Base-by-base conservation (phyloP, 2,113 vertebrate species). In the Etia nguti region DNA sequence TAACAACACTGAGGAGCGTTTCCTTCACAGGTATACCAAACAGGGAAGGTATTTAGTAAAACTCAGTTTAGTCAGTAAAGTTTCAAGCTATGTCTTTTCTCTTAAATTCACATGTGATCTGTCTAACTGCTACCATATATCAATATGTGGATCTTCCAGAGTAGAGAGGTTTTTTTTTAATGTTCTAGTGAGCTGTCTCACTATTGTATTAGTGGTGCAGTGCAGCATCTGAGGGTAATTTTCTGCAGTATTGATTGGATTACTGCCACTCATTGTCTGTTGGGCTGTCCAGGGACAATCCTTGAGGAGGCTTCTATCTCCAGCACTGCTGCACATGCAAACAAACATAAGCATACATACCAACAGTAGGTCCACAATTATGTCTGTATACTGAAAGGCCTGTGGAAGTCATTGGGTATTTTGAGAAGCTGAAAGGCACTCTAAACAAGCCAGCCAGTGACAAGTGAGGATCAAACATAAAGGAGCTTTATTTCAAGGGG, bases 221-320 rank as follows among this genome's bases (percentile, higher is more conserved):
- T 91, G 89, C 87, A 92, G 83, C 43, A 89, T 86, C 86, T 59
- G 22, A 88, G 79, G 50, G 77, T 34, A 60, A 68, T 54, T 80
- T 62, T 48, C 88, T 91, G 83, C 87, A 94, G 87, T 93, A 93
- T 94, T 94, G 88, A 94, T 94, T 87, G 70, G 87, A 86, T 94
- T 94, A 88, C 60, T 36, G 88, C 81, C 52, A 57, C 87, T 92
- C 86, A 90, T 87, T 94, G 84, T 90, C 86, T 87, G 56, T 75
- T 62, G 24, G 65, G 81, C 75, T 70, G 48, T 90, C 85, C 57
- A 81, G 70, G 92, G 87, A 93, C 90, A 84, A 85, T 94, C 80
- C 80, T 86, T 92, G 70, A 83, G 68, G 59, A 77, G 50, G 54
- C 60, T 59, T 52, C 80, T 56, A 87, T 57, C 83, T 70, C 84